These are phyloP conservation scores for Polypterus bichir DNA, from an alignment of 2,113 vertebrate genomes.

Conservation along the genomic window DNA sequence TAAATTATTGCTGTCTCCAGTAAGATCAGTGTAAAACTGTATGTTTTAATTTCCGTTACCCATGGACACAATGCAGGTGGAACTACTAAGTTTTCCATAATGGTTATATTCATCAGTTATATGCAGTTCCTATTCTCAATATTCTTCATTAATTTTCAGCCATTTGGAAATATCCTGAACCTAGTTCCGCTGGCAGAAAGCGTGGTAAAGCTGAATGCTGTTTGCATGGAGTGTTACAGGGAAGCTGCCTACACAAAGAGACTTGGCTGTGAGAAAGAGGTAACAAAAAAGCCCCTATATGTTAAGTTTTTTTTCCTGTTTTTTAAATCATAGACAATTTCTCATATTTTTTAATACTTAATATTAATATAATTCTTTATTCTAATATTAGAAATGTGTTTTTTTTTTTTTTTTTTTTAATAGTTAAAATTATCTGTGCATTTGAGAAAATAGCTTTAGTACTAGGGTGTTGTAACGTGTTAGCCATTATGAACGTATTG, in stretches of 20 bases:
- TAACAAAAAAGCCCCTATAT: conserved; percentile 26
- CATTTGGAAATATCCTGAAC: conserved; percentile 84
- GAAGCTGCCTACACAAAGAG: conserved; percentile 91
- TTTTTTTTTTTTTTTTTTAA: too few relatives aligned
- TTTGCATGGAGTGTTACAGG: conserved; percentile 88
- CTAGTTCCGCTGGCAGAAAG: conserved; percentile 85
- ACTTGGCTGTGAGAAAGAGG: conserved; percentile 79
- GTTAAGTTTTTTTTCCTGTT: background rate
- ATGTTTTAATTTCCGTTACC: too few relatives aligned
- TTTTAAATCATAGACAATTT: background rate
- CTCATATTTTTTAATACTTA: background rate
- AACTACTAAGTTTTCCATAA: too few relatives aligned
- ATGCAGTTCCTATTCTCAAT: too few relatives aligned
- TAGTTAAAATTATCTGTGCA: too few relatives aligned
- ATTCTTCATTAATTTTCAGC: conserved; percentile 29
- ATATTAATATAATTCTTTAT: background rate
- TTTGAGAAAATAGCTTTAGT: too few relatives aligned
- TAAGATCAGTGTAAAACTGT: too few relatives aligned
- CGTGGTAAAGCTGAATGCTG: conserved; percentile 86
- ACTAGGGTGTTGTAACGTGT: too few relatives aligned
- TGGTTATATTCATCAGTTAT: too few relatives aligned
- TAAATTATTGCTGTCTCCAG: too few relatives aligned
- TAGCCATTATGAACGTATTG: too few relatives aligned
- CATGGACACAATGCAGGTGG: too few relatives aligned
- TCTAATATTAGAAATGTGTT: background rate